A percentile compares a stretch with the other conserved stretches of the same genome.
Evolutionary conservation across 2,888 invertebrate genomes (phyloP).

Genomic region (Parasteatoda lunata): DNA sequence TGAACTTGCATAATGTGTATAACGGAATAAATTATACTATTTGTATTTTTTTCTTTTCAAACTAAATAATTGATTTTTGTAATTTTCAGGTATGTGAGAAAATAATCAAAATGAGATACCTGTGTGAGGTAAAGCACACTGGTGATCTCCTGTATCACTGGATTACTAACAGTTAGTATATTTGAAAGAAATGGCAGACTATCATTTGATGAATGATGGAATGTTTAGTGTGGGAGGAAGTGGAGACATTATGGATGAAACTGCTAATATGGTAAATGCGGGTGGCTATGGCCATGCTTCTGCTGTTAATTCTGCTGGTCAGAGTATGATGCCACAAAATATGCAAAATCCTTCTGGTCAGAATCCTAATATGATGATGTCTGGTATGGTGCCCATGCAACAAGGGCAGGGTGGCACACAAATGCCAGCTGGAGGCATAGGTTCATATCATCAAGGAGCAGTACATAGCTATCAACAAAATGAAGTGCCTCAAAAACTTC

Average conservation of each 20-base stretch:
- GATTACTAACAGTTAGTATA: constrained; percentile 46
- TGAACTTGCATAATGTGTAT: too few relatives aligned
- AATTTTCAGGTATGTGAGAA: constrained; percentile 57
- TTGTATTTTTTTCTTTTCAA: neutral
- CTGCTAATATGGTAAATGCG: constrained; percentile 61
- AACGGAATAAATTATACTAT: too few relatives aligned
- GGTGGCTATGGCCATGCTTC: constrained; percentile 58
- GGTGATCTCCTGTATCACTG: constrained; percentile 63
- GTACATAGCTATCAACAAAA: constrained; percentile 69
- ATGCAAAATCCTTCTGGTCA: constrained; percentile 58
- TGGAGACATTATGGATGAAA: constrained; percentile 65
- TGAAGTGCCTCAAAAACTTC: constrained; percentile 70
- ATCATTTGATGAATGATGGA: constrained; percentile 70
- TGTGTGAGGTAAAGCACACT: constrained; percentile 13
- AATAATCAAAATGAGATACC: constrained; percentile 27
- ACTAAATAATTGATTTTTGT: neutral
- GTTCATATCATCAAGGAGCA: constrained; percentile 67
- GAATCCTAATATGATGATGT: constrained; percentile 64
- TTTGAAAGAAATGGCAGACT: constrained; percentile 69
- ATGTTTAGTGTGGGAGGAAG: constrained; percentile 67
- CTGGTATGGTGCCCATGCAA: constrained; percentile 60
- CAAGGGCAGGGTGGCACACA: constrained; percentile 61
- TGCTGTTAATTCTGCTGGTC: constrained; percentile 59
- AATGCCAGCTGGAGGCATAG: constrained; percentile 54
- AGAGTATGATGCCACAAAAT: constrained; percentile 62